A percentile compares a stretch with the other conserved stretches of the same genome.
Conservation (phyloP, 2,113 vertebrate genomes). For the Gadus chalcogrammus region DNA sequence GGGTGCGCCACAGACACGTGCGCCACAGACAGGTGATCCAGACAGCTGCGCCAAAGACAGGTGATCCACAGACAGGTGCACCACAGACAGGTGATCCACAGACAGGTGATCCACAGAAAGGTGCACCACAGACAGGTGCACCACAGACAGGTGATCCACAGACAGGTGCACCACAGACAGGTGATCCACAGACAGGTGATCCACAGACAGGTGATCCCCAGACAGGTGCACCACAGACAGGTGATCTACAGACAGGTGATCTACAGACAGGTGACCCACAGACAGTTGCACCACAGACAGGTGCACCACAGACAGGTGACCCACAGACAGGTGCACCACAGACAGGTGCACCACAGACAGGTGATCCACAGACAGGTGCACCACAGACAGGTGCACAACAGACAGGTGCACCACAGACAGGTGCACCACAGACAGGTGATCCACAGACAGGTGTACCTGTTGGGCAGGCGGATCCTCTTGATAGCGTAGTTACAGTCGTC, state of each 20-base stretch:
- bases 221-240: conserved; percentile 64
- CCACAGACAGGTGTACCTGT: conserved; percentile 75
- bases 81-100: no score
- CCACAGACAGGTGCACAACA: conserved; percentile 15
- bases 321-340: no score
- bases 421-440: neutral
- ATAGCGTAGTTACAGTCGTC: conserved; percentile 99
- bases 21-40: conserved; percentile 48
- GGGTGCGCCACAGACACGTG: no score
- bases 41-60: no score
- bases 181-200: conserved; percentile 2
- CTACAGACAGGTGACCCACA: no score
- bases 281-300: no score
- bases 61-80: no score
- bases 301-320: no score
- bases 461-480: conserved; percentile 96
- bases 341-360: no score
- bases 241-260: no score
- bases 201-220: no score
- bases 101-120: neutral
- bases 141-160: neutral
- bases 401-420: conserved; percentile 10
- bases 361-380: neutral
- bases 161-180: conserved; percentile 18
- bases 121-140: neutral